Evolutionary conservation across 2,797 vertebrate species (phyloP), one percentile per base, ranked within the genome.

Genomic region (Sebastes oblongus): DNA sequence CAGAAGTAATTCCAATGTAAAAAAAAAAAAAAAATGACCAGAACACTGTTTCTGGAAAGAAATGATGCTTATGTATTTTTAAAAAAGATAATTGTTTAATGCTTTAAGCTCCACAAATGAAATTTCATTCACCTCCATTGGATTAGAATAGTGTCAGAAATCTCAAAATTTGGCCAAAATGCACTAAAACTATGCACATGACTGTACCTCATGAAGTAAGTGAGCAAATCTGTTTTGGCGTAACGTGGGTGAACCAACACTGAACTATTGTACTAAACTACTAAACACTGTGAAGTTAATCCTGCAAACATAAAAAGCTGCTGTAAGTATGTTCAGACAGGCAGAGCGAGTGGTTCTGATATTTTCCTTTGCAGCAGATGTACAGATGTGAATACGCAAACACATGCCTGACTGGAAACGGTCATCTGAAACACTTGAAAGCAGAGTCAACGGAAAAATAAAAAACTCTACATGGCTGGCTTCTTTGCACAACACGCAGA

Each of bases 371-470:
- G 74, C 72, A 82, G 75, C 81, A 90, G 85, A 77, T 64, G 56
- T 42, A 75, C 86, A 88, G 77, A 92, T 86, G 72, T 88, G 80
- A 83, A 75, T 7, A 81, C 29, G 80, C 66, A 89, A 80, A 82
- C 70, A 70, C 59, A 86, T 39, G 68, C 66, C 82, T 79, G 70
- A 71, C 61, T 71, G 60, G 42, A 83, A 67, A 64, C 22, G 29
- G 62, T 68, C 75, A 78, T 66, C 72, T 79, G 27, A 88, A 89
- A 88, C 69, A 86, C 80, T 86, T 73, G 69, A 82, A 70, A 68
- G 68, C 68, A 68, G 82, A 89, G 67, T 87, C 87, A 86, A 68
- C 55, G 81, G 85, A 87, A 36, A 36, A 64, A 46, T 18, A 12
- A 42, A 90, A 71, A 82, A 25, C 14, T 54, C 72, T 24, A 36